Conservation (phyloP, 2,797 vertebrate species). For the Anniella stebbinsi region DNA sequence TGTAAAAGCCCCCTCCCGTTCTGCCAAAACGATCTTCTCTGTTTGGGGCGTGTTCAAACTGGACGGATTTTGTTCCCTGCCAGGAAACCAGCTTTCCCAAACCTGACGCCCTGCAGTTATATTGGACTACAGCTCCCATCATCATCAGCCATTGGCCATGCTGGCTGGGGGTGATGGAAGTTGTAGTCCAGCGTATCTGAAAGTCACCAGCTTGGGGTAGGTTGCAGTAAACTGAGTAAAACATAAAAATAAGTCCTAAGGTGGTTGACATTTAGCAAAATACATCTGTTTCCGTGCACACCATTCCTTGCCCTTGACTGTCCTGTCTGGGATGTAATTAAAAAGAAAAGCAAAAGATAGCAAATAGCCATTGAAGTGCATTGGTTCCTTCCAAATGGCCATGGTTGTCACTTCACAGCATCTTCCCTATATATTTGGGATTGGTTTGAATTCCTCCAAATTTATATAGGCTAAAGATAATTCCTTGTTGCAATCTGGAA, state of each 20-base stretch:
- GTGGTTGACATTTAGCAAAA: background rate
- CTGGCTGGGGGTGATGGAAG: too few species aligned
- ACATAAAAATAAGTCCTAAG: background rate
- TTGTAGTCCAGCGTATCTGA: too few species aligned
- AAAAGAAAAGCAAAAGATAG: background rate
- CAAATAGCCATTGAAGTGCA: background rate
- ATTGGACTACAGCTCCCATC: too few species aligned
- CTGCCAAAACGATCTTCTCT: background rate
- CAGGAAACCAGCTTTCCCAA: background rate
- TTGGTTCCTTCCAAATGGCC: background rate
- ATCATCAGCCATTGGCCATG: too few species aligned
- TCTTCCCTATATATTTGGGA: background rate
- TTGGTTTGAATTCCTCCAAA: background rate
- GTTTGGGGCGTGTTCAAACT: background rate
- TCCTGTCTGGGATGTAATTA: too few species aligned
- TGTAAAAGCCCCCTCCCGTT: background rate
- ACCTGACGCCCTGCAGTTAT: too few species aligned
- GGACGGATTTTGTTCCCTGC: background rate
- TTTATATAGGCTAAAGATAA: background rate
- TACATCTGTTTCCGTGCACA: too few species aligned
- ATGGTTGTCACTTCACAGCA: background rate
- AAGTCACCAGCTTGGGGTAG: too few species aligned
- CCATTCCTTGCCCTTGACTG: background rate
- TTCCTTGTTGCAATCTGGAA: background rate
- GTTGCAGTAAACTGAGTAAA: background rate